Percentiles rank a stretch among this genome's conserved stretches.
These are phyloP conservation scores for Pomacea canaliculata DNA, from an alignment of 2,888 invertebrate genomes.

Conservation along the genomic window DNA sequence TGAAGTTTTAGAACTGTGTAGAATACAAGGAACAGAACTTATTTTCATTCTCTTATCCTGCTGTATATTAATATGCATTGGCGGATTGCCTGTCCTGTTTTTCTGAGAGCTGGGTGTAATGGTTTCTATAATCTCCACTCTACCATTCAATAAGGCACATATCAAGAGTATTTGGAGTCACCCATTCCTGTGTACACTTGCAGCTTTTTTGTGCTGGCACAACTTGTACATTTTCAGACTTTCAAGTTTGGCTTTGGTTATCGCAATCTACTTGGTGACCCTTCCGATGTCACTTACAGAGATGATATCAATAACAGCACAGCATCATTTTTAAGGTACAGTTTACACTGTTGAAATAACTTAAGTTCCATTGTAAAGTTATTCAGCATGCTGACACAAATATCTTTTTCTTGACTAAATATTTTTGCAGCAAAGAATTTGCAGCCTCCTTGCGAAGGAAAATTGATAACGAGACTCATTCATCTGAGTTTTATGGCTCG, in stretches of 20 bases:
- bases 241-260: conserved; percentile 62
- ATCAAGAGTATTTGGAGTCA: too few species aligned
- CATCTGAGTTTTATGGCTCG: conserved; percentile 37
- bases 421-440: conserved; percentile 47
- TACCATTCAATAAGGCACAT: too few species aligned
- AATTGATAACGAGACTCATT: conserved; percentile 36
- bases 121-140: too few species aligned
- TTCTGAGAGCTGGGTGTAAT: too few species aligned
- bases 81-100: too few species aligned
- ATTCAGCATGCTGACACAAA: not conserved
- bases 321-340: conserved; percentile 48
- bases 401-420: not conserved
- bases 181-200: too few species aligned
- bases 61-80: too few species aligned
- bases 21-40: too few species aligned
- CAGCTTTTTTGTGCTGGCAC: too few species aligned
- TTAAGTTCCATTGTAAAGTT: not conserved
- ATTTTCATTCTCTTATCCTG: too few species aligned
- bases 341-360: not conserved
- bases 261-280: conserved; percentile 53
- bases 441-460: conserved; percentile 46
- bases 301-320: conserved; percentile 44
- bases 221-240: conserved; percentile 38
- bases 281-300: conserved; percentile 53
- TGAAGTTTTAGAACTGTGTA: too few species aligned